Conservation (phyloP, 2,888 invertebrate genomes). For the Drosophila nigritarsus region DNA sequence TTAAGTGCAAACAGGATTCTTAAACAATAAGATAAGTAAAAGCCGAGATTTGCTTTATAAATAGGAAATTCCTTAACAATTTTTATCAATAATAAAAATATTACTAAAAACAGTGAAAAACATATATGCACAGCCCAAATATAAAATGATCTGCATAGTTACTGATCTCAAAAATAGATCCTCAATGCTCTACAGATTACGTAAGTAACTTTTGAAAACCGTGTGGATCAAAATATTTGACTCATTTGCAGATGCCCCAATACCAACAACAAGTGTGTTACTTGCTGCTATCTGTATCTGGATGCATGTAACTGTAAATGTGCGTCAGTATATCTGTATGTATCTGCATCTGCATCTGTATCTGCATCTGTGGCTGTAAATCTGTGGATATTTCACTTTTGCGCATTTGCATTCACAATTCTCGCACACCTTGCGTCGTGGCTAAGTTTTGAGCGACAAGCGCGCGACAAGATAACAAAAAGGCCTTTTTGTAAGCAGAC, state of each 20-base stretch:
- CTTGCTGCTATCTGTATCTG: conserved; percentile 19
- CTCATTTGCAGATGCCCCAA: conserved; percentile 50
- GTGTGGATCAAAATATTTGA: conserved; percentile 25
- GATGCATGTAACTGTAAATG: conserved; percentile 14
- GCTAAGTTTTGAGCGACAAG: conserved; percentile 67
- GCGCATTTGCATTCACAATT: conserved; percentile 51
- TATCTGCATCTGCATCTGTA: conserved; percentile 11
- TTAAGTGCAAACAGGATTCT: too few relatives aligned
- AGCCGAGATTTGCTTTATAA: neutral
- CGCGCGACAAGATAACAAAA: conserved; percentile 77
- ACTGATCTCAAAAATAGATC: neutral
- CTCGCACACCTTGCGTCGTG: conserved; percentile 71
- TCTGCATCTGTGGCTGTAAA: conserved; percentile 19
- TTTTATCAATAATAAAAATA: neutral
- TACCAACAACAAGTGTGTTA: conserved; percentile 34
- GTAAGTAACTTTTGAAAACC: neutral
- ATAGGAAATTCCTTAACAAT: neutral
- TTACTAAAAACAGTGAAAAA: neutral
- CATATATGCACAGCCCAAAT: neutral
- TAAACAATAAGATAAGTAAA: neutral
- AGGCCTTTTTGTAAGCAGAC: conserved; percentile 59
- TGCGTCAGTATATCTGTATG: conserved; percentile 6
- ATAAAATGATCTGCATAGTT: neutral
- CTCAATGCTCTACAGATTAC: neutral
- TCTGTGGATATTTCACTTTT: conserved; percentile 31